Percentiles rank a stretch among this genome's conserved stretches.
Evolutionary conservation across 2,888 invertebrate species (phyloP).

Genomic region (Seira sanloemensis): DNA sequence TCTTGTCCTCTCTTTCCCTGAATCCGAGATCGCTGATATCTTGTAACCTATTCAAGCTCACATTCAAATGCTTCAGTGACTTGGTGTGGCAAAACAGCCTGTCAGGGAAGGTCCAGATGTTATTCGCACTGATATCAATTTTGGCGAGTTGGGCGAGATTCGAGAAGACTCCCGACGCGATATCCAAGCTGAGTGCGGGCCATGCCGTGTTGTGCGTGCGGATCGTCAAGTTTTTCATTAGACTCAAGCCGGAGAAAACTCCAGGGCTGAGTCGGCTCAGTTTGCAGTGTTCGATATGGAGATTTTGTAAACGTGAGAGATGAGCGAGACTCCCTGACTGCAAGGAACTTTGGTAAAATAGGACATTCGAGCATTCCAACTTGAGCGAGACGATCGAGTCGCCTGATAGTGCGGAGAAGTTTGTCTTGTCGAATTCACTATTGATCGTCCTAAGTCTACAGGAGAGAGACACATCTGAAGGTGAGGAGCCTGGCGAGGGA

Average conservation of each 20-base stretch:
- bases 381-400: slow-evolving; percentile 88
- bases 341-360: slow-evolving; percentile 87
- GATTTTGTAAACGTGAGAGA: slow-evolving; percentile 86
- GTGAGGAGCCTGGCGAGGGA: slow-evolving; percentile 53
- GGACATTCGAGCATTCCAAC: slow-evolving; percentile 87
- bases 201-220: slow-evolving; percentile 90
- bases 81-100: slow-evolving; percentile 89
- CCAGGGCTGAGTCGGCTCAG: slow-evolving; percentile 88
- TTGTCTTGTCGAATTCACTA: slow-evolving; percentile 91
- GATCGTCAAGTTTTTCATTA: slow-evolving; percentile 89
- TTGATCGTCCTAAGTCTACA: slow-evolving; percentile 90
- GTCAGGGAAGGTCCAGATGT: slow-evolving; percentile 92
- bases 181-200: slow-evolving; percentile 89
- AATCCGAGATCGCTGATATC: slow-evolving; percentile 79
- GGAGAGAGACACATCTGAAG: slow-evolving; percentile 85
- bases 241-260: slow-evolving; percentile 86
- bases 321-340: slow-evolving; percentile 84
- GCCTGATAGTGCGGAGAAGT: slow-evolving; percentile 80
- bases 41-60: slow-evolving; percentile 90
- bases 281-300: slow-evolving; percentile 91
- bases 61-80: slow-evolving; percentile 87
- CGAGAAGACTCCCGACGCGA: slow-evolving; percentile 85
- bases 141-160: slow-evolving; percentile 86
- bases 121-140: slow-evolving; percentile 90
- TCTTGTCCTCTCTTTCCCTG: slow-evolving; percentile 79